Base-by-base conservation (phyloP, 2,888 invertebrate species). In the Acronicta alni region DNA sequence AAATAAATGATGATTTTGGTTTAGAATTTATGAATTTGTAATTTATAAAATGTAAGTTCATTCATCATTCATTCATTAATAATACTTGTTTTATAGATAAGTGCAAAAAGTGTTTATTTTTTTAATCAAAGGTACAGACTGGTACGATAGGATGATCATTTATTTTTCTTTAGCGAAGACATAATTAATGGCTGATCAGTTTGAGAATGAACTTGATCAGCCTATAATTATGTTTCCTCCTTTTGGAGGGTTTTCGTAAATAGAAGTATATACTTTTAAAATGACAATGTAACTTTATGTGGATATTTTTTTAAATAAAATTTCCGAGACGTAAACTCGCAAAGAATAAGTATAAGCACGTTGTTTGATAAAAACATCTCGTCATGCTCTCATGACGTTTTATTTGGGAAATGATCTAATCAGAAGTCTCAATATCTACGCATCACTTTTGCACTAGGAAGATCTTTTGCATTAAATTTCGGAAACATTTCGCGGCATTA, bases 361-460 rank as follows among this genome's bases (percentile, higher is more conserved):
- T 59, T 18, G 26, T 44, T 37, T 43, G 32, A 37, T 51, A 44
- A 67, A 53, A 38, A 39, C 30, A 53, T 52, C 56, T 54, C 20
- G 39, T 32, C 26, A 51, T 10, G 43, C 23, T 46, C 32, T 59
- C 52, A 46, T 68, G 70, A 70, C 67, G 72, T 65, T 45, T 54
- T 53, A 57, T 67, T 70, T 71, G 57, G 65, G 54, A 67, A 78
- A 72, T 75, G 72, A 73, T 73, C 72, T 78, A 75, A 73, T 68
- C 65, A 60, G 67, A 64, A 53, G 58, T 59, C 54, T 45, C 67
- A 74, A 72, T 67, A 69, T 72, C 72, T 74, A 61, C 57, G 75
- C 37, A 69, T 77, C 57, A 74, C 61, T 63, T 64, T 60, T 56
- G 52, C 54, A 63, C 61, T n/a, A n/a, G n/a, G n/a, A n/a, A n/a